Base-by-base conservation (phyloP, 2,113 vertebrate species). In the Gymnarchus niloticus region DNA sequence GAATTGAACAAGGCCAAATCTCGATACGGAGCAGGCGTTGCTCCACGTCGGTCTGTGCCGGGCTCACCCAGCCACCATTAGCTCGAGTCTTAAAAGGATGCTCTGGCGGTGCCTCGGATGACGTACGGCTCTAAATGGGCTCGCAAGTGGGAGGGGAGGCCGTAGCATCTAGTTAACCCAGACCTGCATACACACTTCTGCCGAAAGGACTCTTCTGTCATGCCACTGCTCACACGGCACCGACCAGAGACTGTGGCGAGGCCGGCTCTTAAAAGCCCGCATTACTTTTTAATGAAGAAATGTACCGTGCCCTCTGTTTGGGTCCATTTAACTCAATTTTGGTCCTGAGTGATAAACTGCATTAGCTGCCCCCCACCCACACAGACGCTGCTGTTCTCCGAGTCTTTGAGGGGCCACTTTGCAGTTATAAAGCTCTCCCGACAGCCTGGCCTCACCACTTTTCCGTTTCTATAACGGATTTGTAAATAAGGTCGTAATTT, bases 251-350 rank as follows among this genome's bases (percentile, higher is more conserved):
- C 2, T 56, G 14, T 19, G 48, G 41, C 25, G 23, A 25, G 49
- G 19, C 84, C 84, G 10, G 33, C 37, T 57, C 84, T 46, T 84
- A 57, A 78, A 85, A 41, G 33, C 69, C 49, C n/a, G 21, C 41
- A 23, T 87, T 86, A 88, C 83, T 83, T 83, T 87, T 87, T 88
- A 89, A 89, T 87, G 85, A 87, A 46, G 78, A 88, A 85, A 84
- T 88, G 78, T 59, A 65, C 14, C 23, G 0, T 14, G n/a, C 19
- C n/a, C 12, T 41, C 78, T 65, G 25, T 61, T 51, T 23, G 41
- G 84, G 49, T 81, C 84, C 81, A 87, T 85, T 89, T 86, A 85
- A 86, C 81, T 83, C 77, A n/a, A 84, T 81, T 88, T 86, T 25
- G 21, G 59, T 80, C 59, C 85, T 59, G 87, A 85, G 69, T 83